Evolutionary conservation across 1,140 invertebrate genomes (phyloP).

Genomic region (Drosophila grimshawi): DNA sequence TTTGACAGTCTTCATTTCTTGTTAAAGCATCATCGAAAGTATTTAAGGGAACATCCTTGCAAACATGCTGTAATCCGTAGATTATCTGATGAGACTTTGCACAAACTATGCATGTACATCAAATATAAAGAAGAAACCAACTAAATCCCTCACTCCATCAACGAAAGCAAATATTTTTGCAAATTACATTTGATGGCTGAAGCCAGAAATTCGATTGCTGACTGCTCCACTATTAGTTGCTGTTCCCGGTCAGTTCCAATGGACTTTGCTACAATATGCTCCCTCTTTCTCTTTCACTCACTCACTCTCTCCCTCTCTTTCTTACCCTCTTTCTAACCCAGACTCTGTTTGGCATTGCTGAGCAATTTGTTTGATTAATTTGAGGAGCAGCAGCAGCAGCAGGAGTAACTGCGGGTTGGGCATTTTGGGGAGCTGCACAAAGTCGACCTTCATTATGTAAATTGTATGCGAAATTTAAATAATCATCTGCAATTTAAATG

Average conservation of each 20-base stretch:
- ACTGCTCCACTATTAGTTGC: neutral
- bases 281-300: too few species aligned
- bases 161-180: slow-evolving; percentile 79
- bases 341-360: slow-evolving; percentile 48
- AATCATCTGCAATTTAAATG: slow-evolving; percentile 83
- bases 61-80: neutral
- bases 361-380: slow-evolving; percentile 83
- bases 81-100: slow-evolving; percentile 15
- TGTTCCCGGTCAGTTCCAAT: neutral
- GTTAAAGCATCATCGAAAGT: slow-evolving; percentile 12
- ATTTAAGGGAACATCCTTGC: neutral
- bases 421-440: slow-evolving; percentile 1
- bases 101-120: slow-evolving; percentile 21
- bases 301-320: too few species aligned
- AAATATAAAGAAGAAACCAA: slow-evolving; percentile 10
- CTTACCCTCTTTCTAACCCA: slow-evolving; percentile 1
- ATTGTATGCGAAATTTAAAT: slow-evolving; percentile 82
- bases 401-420: neutral
- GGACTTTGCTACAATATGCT: slow-evolving; percentile 3
- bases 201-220: slow-evolving; percentile 28
- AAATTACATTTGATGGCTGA: slow-evolving; percentile 71
- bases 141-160: slow-evolving; percentile 32
- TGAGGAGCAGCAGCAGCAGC: slow-evolving; percentile 23
- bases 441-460: slow-evolving; percentile 79
- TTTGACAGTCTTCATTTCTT: neutral